A percentile compares a stretch with the other conserved stretches of the same genome.
Conservation (phyloP, 2,113 vertebrate species). For the Spea multiplicata region DNA sequence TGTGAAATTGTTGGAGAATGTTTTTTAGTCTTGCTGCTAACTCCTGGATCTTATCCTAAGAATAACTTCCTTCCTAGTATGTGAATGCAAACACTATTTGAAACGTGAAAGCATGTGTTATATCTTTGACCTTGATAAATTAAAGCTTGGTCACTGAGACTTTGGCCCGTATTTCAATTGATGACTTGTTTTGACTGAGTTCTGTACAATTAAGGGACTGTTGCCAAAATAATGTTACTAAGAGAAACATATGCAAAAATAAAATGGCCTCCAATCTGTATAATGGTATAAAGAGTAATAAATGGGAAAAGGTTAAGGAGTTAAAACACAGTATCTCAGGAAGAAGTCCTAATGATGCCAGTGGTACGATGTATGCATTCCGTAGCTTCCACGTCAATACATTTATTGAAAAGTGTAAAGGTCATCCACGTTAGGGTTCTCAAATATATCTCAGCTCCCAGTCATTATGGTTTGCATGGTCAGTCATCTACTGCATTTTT, state of each 20-base stretch:
- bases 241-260: background rate
- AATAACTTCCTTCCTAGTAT: conserved; percentile 38
- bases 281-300: background rate
- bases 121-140: background rate
- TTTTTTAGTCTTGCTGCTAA: conserved; percentile 15
- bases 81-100: conserved; percentile 23
- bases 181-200: background rate
- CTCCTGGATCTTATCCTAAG: conserved; percentile 35
- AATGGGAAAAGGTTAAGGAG: no score
- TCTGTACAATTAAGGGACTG: background rate
- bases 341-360: background rate
- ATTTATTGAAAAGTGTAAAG: no score
- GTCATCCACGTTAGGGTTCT: no score
- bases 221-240: background rate
- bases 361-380: background rate
- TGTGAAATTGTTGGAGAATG: conserved; percentile 23
- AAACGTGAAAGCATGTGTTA: background rate
- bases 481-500: no score
- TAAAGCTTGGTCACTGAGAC: background rate
- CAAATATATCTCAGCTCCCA: no score
- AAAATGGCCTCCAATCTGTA: background rate
- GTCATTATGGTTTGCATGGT: no score
- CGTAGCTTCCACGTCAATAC: no score
- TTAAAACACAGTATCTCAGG: background rate
- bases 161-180: background rate